Evolutionary conservation across 1,140 invertebrate genomes (phyloP).

Genomic region (Conopomorpha cramerella): DNA sequence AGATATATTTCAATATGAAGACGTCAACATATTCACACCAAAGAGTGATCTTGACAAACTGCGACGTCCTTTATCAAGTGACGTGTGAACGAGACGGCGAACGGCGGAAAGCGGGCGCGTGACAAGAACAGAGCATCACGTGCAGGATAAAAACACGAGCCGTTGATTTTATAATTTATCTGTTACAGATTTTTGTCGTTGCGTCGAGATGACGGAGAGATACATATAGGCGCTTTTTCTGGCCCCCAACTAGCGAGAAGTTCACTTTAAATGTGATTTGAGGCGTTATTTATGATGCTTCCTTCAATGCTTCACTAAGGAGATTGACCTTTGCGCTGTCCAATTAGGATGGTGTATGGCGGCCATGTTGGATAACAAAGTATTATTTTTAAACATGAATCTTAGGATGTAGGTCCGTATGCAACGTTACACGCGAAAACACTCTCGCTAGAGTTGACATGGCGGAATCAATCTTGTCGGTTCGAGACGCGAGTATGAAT

Average conservation of each 20-base stretch:
- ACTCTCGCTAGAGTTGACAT: too few relatives aligned
- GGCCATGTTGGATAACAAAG: too few relatives aligned
- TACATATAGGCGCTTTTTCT: slow-evolving; percentile 55
- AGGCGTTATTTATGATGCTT: slow-evolving; percentile 55
- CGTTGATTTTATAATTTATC: slow-evolving; percentile 61
- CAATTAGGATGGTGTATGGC: too few relatives aligned
- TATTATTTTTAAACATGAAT: too few relatives aligned
- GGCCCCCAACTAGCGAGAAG: slow-evolving; percentile 39
- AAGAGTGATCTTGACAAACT: slow-evolving; percentile 44
- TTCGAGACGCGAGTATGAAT: too few relatives aligned
- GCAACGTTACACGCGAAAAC: too few relatives aligned
- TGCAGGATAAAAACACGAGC: slow-evolving; percentile 43
- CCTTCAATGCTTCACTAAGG: too few relatives aligned
- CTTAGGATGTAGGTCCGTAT: too few relatives aligned
- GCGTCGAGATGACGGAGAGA: slow-evolving; percentile 53
- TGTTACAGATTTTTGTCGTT: slow-evolving; percentile 59
- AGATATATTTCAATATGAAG: too few relatives aligned
- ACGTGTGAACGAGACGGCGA: slow-evolving; percentile 20
- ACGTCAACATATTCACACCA: slow-evolving; percentile 43
- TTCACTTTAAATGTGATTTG: slow-evolving; percentile 53
- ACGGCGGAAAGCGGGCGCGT: slow-evolving; percentile 5
- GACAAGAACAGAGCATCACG: slow-evolving; percentile 22
- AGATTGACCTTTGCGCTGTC: too few relatives aligned
- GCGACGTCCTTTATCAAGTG: slow-evolving; percentile 34
- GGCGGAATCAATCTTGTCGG: too few relatives aligned